phyloP scores from a whole-genome alignment of 1,140 invertebrate genomes.

The Anastatus disparis region DNA sequence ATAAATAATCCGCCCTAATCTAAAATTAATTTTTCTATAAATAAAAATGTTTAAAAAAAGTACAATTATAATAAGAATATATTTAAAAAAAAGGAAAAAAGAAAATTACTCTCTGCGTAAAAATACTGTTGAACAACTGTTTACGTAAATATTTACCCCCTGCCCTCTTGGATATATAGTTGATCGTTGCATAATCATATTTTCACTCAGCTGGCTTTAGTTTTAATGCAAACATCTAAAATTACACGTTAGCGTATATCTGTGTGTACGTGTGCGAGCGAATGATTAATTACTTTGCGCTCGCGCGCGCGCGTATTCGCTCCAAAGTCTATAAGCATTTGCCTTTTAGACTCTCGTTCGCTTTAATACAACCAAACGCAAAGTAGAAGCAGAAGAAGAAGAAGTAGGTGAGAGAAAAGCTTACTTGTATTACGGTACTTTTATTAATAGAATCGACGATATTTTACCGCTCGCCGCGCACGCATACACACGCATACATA shows the following conservation, averaged over 20 bases:
- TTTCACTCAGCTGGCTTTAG: too few species aligned
- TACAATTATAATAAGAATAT: too few species aligned
- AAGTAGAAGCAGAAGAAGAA: neutral
- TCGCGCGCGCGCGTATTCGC: too few species aligned
- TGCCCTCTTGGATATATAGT: too few species aligned
- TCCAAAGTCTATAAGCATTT: slow-evolving; percentile 21
- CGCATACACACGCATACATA: neutral
- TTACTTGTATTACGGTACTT: neutral
- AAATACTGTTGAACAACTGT: neutral
- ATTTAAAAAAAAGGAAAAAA: too few species aligned
- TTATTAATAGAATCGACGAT: slow-evolving; percentile 19
- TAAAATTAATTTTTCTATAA: too few species aligned
- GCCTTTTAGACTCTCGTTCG: slow-evolving; percentile 23
- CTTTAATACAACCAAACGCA: neutral
- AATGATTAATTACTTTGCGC: slow-evolving; percentile 38
- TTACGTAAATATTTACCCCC: neutral
- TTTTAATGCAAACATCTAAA: slow-evolving; percentile 6
- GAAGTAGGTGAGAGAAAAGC: slow-evolving; percentile 20
- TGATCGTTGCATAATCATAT: slow-evolving; percentile 14
- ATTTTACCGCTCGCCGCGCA: slow-evolving; percentile 4
- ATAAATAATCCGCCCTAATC: too few species aligned
- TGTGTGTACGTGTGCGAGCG: too few species aligned
- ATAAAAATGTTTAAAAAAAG: too few species aligned
- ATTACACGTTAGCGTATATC: neutral
- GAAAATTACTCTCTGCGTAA: too few species aligned